Conservation (phyloP, 2,113 vertebrate genomes). For the Gopherus flavomarginatus region DNA sequence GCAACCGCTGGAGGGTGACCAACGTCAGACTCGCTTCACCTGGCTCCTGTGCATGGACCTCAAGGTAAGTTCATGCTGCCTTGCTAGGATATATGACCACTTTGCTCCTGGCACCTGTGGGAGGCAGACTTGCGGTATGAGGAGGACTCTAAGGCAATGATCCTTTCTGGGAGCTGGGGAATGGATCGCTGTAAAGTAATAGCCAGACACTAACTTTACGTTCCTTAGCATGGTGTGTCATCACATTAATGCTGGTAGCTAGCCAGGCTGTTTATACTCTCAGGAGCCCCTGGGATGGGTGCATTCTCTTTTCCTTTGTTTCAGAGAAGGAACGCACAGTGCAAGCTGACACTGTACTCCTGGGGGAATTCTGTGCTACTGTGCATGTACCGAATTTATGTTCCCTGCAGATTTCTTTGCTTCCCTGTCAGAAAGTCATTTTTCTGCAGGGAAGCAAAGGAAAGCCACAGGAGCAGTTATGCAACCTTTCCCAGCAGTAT, state of each 20-base stretch:
- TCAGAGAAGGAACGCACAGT: too few relatives aligned
- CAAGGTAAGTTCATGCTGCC: constrained; percentile 73
- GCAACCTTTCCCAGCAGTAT: too few relatives aligned
- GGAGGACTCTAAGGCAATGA: neutral
- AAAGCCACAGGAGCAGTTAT: too few relatives aligned
- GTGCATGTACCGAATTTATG: too few relatives aligned
- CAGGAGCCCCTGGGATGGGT: neutral
- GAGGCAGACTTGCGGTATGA: neutral
- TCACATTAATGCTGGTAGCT: neutral
- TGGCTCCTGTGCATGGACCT: constrained; percentile 88
- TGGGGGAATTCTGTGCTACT: too few relatives aligned
- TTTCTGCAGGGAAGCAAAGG: too few relatives aligned
- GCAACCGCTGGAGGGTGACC: constrained; percentile 48
- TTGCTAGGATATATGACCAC: neutral
- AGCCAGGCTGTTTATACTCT: neutral
- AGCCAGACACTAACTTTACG: neutral
- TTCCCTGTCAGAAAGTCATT: too few relatives aligned
- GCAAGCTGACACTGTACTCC: neutral
- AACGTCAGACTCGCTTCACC: constrained; percentile 72
- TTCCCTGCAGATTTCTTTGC: too few relatives aligned
- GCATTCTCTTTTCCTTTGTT: neutral
- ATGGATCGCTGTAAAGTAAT: neutral
- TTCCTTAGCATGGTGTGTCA: neutral
- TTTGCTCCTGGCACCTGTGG: neutral
- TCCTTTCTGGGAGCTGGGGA: neutral